Evolutionary conservation across 2,797 vertebrate species (phyloP), one percentile per base, ranked within the genome.

Genomic region (Arctocebus calabarensis): DNA sequence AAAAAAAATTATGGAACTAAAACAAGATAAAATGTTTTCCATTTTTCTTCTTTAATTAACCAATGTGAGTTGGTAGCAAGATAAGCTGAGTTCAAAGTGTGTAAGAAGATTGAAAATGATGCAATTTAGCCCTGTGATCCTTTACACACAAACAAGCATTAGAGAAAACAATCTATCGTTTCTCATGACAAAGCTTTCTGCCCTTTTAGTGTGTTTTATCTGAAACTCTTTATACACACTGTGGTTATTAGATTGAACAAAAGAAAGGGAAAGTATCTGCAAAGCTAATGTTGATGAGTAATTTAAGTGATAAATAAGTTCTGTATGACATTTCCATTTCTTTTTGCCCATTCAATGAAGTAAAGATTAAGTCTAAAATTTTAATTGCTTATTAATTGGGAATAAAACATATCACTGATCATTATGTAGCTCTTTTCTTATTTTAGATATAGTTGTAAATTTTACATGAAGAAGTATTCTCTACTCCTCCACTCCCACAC

Each of bases 251-350:
- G 27, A 73, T 32, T 84, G 62, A 29, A 68, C 3, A 10, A 79
- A 71, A 91, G 73, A 88, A 90, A 94, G 48, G 22, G 70, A 45
- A 85, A 78, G 52, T 74, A 74, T 71, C 34, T 79, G 23, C 27
- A 91, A 85, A 90, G 40, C 29, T 61, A 85, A 77, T 34, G 12
- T 23, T 77, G 75, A 23, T 68, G 22, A 70, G 4, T 85, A 82
- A 94, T 59, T 94, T 94, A 90, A 96, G 88, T 45, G 23, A 84
- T 74, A 93, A 84, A 45, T 81, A 94, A 92, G n/a, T 75, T 93
- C n/a, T 88, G n/a, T 85, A 75, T 75, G 71, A 40, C 22, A 78
- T 92, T 96, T 97, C 27, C 61, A 52, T 79, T 94, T 90, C 37
- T 89, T 66, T 92, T 52, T 90, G 32, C 66, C 73, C 40, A 79